phyloP scores from a whole-genome alignment of 1,140 invertebrate genomes.

The Bombus confusus region DNA sequence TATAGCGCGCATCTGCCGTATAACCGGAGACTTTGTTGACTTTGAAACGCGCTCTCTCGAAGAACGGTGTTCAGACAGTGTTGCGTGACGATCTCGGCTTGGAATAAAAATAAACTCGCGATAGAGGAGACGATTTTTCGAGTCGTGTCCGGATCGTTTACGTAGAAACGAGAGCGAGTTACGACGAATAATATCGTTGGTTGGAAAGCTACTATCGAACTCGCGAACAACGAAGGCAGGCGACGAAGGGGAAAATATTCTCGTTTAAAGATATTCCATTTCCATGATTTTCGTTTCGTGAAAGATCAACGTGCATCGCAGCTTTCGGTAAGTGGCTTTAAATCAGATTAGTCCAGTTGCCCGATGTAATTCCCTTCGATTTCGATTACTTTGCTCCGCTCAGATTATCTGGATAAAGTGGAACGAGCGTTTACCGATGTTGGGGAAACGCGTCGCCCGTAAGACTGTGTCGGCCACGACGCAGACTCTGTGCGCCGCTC shows the following conservation, averaged over 20 bases:
- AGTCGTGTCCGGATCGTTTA: no score
- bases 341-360: slow-evolving; percentile 35
- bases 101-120: no score
- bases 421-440: slow-evolving; percentile 1
- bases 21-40: no score
- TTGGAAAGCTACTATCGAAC: background rate
- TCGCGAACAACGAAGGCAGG: background rate
- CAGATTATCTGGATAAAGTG: slow-evolving; percentile 46
- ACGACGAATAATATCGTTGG: no score
- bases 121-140: no score
- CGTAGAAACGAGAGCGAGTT: no score
- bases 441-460: no score
- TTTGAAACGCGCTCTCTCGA: no score
- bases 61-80: no score
- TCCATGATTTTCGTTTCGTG: background rate
- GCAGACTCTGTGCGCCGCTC: no score
- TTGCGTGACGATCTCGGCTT: no score
- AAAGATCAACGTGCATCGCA: slow-evolving; percentile 24
- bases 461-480: background rate
- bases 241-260: background rate
- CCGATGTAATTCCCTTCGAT: slow-evolving; percentile 35
- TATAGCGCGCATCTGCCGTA: no score
- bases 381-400: slow-evolving; percentile 29
- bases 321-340: slow-evolving; percentile 5
- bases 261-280: background rate